phyloP scores from a whole-genome alignment of 2,797 vertebrate species.

The Enteromius viviparus region DNA sequence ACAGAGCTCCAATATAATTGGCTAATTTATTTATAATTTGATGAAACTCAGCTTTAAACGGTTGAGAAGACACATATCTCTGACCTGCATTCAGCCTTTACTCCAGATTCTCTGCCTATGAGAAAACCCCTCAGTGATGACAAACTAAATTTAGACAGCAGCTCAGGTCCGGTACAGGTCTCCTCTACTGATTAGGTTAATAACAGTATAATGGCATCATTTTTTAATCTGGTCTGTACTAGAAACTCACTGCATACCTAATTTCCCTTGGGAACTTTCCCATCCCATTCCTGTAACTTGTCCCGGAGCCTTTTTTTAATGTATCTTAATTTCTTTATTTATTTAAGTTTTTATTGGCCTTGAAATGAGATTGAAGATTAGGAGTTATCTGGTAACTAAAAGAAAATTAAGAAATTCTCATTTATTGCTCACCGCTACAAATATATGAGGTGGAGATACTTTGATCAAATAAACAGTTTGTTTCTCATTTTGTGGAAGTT shows the following conservation, averaged over 20 bases:
- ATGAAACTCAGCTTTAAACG: background rate
- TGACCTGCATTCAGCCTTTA: conserved; percentile 35
- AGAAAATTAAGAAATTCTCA: conserved; percentile 36
- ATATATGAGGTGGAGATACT: background rate
- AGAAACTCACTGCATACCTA: conserved; percentile 72
- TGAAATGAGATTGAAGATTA: conserved; percentile 33
- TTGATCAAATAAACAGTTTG: background rate
- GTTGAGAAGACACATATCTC: background rate
- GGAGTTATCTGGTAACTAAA: conserved; percentile 7
- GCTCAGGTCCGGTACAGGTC: conserved; percentile 64
- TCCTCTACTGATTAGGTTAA: conserved; percentile 78
- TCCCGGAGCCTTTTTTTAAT: conserved; percentile 17
- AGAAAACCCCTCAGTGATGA: conserved; percentile 40
- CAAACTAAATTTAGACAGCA: conserved; percentile 71
- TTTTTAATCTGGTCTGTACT: conserved; percentile 74
- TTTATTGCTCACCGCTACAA: background rate
- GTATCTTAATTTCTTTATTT: background rate
- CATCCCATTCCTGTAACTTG: conserved; percentile 57
- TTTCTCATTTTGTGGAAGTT: background rate
- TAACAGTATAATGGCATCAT: conserved; percentile 72
- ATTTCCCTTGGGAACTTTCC: conserved; percentile 75
- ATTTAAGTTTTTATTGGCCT: background rate
- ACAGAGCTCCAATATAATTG: background rate
- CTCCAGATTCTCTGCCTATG: conserved; percentile 19
- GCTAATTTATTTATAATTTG: background rate